Base-by-base conservation (phyloP, 2,113 vertebrate genomes). In the Brachypodius melanocephalos region DNA sequence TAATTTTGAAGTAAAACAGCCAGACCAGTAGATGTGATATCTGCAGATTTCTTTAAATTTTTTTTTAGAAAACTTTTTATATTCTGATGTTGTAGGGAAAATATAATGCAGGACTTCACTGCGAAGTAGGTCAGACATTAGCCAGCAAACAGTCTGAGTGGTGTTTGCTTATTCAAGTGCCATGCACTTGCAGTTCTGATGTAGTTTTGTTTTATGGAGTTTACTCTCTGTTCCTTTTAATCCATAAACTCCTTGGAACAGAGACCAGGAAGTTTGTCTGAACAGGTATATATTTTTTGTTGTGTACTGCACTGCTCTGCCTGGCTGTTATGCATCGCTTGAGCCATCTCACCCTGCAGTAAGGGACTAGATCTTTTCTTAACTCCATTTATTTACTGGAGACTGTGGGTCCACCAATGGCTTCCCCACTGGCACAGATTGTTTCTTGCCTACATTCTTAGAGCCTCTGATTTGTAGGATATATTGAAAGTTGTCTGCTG, bases 181-280 rank as follows among this genome's bases (percentile, higher is more conserved):
- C n/a, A 3, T 63, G 40, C 3, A 1, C 62, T 85, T 69, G 55
- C 59, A 43, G 3, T 62, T 83, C 67, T 36, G 43, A 42, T 85
- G 59, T 24, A 21, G 51, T 73, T 83, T 58, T 91, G 8, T 29
- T 4, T 94, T 69, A 48, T 34, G 75, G 71, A 40, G 42, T 80
- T 93, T 66, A 48, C 34, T 65, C 58, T 83, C 66, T 85, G 71
- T 80, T 88, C 62, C 67, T 59, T 82, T 73, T 51, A 67, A 80
- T 80, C 67, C 46, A 9, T 85, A 66, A 97, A 22, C 54, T 93
- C 58, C 67, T 75, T 66, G 62, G 20, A 62, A 12, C 67, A 54
- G 52, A 40, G 55, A 72, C 5, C 51, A n/a, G 49, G 78, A 73
- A 46, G 71, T 79, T 83, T 61, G 32, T 32, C 58, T 74, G 51